These are phyloP conservation scores for Apamea monoglypha DNA, from an alignment of 2,888 invertebrate species.

Conservation along the genomic window DNA sequence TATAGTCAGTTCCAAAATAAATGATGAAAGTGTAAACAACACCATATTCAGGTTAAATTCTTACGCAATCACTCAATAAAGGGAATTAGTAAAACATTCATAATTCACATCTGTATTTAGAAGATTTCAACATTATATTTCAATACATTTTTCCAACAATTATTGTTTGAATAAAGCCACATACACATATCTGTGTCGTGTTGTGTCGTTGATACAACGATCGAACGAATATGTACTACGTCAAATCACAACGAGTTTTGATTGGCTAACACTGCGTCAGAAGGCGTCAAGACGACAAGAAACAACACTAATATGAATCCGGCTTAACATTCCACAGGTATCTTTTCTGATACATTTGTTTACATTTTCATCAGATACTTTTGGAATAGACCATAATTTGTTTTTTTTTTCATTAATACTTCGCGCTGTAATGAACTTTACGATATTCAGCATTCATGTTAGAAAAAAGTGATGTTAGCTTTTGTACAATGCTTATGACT, in stretches of 20 bases:
- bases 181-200: not conserved
- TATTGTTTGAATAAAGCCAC: not conserved
- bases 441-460: not conserved
- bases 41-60: not conserved
- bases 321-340: not conserved
- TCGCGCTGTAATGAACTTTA: not conserved
- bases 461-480: not conserved
- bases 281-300: too few relatives aligned
- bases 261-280: not conserved
- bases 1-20: constrained; percentile 3
- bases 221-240: not conserved
- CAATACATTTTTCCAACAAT: not conserved
- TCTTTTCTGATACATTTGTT: not conserved
- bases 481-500: not conserved
- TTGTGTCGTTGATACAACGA: not conserved
- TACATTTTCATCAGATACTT: not conserved
- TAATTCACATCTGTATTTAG: too few relatives aligned
- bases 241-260: not conserved
- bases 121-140: not conserved
- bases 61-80: not conserved
- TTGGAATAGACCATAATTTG: not conserved
- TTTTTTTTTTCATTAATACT: not conserved
- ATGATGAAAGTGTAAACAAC: not conserved
- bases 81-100: too few relatives aligned
- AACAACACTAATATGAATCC: not conserved